phyloP scores from a whole-genome alignment of 1,140 invertebrate genomes.

The Apolygus lucorum region DNA sequence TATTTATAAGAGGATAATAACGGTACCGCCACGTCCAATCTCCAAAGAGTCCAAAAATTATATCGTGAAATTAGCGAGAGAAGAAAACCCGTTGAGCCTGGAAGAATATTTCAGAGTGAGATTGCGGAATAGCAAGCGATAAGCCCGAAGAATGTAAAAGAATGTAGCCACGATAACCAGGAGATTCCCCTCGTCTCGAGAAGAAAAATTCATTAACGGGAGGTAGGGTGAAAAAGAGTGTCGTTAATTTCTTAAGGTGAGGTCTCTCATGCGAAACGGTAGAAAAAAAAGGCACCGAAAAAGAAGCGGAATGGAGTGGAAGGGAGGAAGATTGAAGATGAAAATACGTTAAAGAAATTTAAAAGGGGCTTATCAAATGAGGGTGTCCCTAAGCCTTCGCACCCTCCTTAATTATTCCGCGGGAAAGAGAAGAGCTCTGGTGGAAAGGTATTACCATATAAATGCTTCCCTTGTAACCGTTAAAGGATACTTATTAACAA shows the following conservation, averaged over 20 bases:
- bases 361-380: background rate
- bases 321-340: background rate
- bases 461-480: background rate
- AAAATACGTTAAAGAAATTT: slow-evolving; percentile 1
- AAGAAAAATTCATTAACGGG: background rate
- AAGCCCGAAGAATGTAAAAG: no score
- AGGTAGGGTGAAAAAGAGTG: background rate
- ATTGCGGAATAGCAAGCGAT: no score
- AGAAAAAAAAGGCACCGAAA: background rate
- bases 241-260: background rate
- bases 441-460: background rate
- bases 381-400: background rate
- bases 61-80: no score
- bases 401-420: background rate
- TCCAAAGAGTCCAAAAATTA: no score
- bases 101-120: no score
- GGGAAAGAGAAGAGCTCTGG: background rate
- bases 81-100: no score
- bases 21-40: no score
- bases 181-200: background rate
- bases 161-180: background rate
- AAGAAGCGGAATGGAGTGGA: background rate
- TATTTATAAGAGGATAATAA: no score
- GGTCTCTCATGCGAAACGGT: no score
- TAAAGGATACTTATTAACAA: background rate